A percentile compares a stretch with the other conserved stretches of the same genome.
Conservation (phyloP, 2,888 invertebrate genomes). For the Folsomia candida region DNA sequence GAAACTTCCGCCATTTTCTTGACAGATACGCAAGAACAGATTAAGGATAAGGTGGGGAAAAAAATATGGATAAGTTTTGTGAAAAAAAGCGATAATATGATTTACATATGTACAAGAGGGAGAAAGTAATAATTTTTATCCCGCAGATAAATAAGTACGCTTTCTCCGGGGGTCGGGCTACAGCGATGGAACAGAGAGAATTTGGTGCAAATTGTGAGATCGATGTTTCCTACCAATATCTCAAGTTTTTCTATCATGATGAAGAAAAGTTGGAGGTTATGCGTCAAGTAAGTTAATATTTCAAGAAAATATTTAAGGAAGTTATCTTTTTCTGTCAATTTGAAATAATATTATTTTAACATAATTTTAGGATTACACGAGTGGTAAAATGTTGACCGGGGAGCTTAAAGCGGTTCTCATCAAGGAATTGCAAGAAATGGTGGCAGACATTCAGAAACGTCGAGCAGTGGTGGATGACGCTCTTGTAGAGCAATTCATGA, state of each 20-base stretch:
- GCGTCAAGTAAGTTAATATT: conserved; percentile 56
- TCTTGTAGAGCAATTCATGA: conserved; percentile 77
- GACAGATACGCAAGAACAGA: conserved; percentile 91
- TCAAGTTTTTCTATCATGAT: conserved; percentile 91
- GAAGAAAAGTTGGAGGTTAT: conserved; percentile 79
- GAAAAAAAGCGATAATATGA: not conserved
- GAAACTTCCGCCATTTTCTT: conserved; percentile 88
- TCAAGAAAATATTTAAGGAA: not conserved
- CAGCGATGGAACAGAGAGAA: conserved; percentile 85
- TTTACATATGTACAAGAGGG: no score
- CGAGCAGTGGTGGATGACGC: conserved; percentile 82
- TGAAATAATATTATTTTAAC: conserved; percentile 23
- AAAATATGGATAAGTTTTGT: no score
- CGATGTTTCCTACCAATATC: conserved; percentile 92
- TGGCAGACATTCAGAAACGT: conserved; percentile 77
- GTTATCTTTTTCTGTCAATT: no score
- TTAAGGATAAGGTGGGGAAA: conserved; percentile 80
- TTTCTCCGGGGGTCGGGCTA: conserved; percentile 92
- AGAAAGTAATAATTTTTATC: no score
- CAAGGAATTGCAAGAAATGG: conserved; percentile 71
- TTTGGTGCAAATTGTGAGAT: conserved; percentile 93
- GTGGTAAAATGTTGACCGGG: conserved; percentile 87
- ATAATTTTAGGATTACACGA: conserved; percentile 68
- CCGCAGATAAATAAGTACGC: conserved; percentile 86
- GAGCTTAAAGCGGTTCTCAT: conserved; percentile 90